A percentile compares a stretch with the other conserved stretches of the same genome.
Conservation (phyloP, 1,140 invertebrate genomes). For the Dendrolimus kikuchii region DNA sequence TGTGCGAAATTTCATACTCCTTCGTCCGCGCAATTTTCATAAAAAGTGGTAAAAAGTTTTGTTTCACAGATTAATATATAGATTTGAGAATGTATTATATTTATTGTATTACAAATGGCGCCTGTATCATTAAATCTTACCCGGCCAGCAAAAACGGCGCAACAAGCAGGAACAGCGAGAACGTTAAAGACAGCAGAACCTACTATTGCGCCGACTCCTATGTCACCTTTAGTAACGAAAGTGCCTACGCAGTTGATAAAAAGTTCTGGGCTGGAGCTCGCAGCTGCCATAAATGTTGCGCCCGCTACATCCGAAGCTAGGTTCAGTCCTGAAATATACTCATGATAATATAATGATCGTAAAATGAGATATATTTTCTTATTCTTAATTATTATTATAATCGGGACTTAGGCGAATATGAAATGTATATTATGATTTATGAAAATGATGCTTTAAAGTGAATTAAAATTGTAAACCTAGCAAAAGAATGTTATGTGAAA, state of each 20-base stretch:
- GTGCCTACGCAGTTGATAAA: constrained; percentile 92
- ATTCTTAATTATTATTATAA: no score
- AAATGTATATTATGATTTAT: not conserved
- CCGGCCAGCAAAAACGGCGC: constrained; percentile 83
- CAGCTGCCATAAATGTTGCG: constrained; percentile 94
- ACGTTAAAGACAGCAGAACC: constrained; percentile 94
- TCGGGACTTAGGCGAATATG: no score
- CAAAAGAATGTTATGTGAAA: not conserved
- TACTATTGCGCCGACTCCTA: constrained; percentile 88
- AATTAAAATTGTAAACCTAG: not conserved
- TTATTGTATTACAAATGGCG: not conserved
- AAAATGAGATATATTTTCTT: no score
- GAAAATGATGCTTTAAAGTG: not conserved
- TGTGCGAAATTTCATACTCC: no score
- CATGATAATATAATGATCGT: not conserved
- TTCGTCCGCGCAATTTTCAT: no score
- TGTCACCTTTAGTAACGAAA: constrained; percentile 86
- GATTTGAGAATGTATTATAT: no score
- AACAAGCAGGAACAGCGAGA: constrained; percentile 89
- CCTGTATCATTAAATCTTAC: constrained; percentile 63
- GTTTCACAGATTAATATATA: no score
- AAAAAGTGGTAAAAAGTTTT: no score
- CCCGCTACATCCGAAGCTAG: constrained; percentile 84
- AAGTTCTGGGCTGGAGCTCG: constrained; percentile 90
- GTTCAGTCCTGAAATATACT: constrained; percentile 70